A percentile compares a stretch with the other conserved stretches of the same genome.
Evolutionary conservation across 1,140 invertebrate species (phyloP).

Genomic region (Diploscapter pachys): DNA sequence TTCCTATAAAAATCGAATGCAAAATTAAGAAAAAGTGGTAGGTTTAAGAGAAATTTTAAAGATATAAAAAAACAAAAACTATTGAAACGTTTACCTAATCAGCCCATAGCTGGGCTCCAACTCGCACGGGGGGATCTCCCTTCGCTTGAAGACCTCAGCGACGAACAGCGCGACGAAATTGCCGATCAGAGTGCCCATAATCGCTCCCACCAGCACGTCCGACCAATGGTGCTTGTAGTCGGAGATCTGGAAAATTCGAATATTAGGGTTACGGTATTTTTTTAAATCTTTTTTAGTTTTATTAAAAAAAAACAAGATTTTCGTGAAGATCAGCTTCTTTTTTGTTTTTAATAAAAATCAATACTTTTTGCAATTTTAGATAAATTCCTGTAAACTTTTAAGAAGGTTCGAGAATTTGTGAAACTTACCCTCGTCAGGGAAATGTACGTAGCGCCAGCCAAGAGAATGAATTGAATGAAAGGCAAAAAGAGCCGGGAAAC

Average conservation of each 20-base stretch:
- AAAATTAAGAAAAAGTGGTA: too few relatives aligned
- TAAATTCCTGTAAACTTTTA: too few relatives aligned
- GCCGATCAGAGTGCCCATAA: constrained; percentile 68
- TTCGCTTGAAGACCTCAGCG: constrained; percentile 53
- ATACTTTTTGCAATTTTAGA: too few relatives aligned
- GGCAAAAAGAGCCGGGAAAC: constrained; percentile 49
- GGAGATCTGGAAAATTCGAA: not conserved
- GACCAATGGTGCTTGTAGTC: constrained; percentile 97
- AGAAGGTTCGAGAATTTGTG: not conserved
- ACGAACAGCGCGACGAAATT: constrained; percentile 59
- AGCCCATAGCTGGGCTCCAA: too few relatives aligned
- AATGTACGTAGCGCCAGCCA: constrained; percentile 52
- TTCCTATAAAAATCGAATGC: too few relatives aligned
- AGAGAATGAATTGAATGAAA: constrained; percentile 54
- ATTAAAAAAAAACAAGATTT: not conserved
- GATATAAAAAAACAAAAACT: too few relatives aligned
- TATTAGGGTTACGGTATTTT: too few relatives aligned
- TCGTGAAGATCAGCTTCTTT: too few relatives aligned
- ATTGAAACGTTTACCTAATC: too few relatives aligned
- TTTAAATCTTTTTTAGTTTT: not conserved
- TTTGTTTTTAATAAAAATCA: too few relatives aligned
- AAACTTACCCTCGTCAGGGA: constrained; percentile 41
- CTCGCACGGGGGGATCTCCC: constrained; percentile 45
- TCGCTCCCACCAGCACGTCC: constrained; percentile 71
- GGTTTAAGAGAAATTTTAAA: too few relatives aligned